These are phyloP conservation scores for Psophia crepitans DNA, from an alignment of 2,113 vertebrate species.

Conservation along the genomic window DNA sequence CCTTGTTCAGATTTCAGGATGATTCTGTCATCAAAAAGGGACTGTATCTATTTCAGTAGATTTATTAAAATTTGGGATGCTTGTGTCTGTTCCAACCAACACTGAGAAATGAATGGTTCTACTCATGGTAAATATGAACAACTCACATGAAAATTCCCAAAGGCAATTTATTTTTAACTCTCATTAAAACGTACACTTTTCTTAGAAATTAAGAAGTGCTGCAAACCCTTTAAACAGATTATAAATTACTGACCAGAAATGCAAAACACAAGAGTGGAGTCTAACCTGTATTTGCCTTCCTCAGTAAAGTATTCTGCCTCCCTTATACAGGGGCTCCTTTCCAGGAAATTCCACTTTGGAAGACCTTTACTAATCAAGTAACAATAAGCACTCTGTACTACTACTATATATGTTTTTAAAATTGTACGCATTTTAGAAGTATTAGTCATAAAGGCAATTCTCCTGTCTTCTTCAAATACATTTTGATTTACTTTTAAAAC, in stretches of 20 bases:
- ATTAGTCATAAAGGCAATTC: neutral
- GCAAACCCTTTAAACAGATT: neutral
- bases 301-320: neutral
- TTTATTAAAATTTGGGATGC: neutral
- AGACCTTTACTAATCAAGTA: neutral
- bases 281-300: neutral
- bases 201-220: neutral
- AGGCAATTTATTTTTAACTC: constrained; percentile 5
- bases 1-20: neutral
- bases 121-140: neutral
- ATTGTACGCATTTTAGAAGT: neutral
- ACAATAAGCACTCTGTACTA: neutral
- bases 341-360: neutral
- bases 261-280: neutral
- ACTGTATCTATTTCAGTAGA: neutral
- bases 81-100: neutral
- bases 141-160: neutral
- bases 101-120: neutral
- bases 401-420: neutral
- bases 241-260: neutral
- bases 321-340: neutral
- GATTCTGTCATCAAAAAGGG: neutral
- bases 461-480: neutral
- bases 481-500: constrained; percentile 66
- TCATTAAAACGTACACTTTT: neutral